A percentile compares a stretch with the other conserved stretches of the same genome.
Evolutionary conservation across 2,888 invertebrate species (phyloP).

Genomic region (Neoscelio sp.): DNA sequence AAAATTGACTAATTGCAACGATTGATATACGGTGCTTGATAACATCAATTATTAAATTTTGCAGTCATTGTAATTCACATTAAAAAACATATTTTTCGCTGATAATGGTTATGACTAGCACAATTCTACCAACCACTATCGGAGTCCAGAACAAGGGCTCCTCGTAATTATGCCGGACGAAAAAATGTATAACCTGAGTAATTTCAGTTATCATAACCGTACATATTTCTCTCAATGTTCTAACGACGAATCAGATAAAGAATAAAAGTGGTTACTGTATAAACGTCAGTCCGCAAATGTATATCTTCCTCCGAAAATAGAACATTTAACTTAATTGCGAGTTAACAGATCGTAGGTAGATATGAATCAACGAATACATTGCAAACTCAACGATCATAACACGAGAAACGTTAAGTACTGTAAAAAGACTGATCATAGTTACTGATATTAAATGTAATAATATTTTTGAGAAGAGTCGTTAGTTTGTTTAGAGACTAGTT

Average conservation of each 20-base stretch:
- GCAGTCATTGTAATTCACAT: no score
- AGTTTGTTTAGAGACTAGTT: no score
- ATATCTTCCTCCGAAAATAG: slow-evolving; percentile 20
- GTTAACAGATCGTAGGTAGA: slow-evolving; percentile 15
- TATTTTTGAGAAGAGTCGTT: no score
- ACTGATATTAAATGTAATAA: no score
- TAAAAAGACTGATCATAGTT: no score
- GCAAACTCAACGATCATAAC: no score
- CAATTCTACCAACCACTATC: neutral
- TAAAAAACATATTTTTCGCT: no score
- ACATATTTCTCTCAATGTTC: slow-evolving; percentile 23
- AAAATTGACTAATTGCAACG: no score
- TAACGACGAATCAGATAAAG: slow-evolving; percentile 37
- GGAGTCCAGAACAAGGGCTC: neutral
- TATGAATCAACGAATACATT: slow-evolving; percentile 22
- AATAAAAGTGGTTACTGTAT: slow-evolving; percentile 32
- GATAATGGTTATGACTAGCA: slow-evolving; percentile 1
- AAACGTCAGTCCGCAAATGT: slow-evolving; percentile 24
- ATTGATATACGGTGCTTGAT: no score
- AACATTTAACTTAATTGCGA: slow-evolving; percentile 32
- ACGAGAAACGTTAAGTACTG: no score
- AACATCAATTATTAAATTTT: no score
- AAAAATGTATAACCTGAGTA: slow-evolving; percentile 13
- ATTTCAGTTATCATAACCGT: slow-evolving; percentile 23
- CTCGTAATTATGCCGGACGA: no score